Evolutionary conservation across 2,888 invertebrate species (phyloP).

Genomic region (Ametastegia equiseti): DNA sequence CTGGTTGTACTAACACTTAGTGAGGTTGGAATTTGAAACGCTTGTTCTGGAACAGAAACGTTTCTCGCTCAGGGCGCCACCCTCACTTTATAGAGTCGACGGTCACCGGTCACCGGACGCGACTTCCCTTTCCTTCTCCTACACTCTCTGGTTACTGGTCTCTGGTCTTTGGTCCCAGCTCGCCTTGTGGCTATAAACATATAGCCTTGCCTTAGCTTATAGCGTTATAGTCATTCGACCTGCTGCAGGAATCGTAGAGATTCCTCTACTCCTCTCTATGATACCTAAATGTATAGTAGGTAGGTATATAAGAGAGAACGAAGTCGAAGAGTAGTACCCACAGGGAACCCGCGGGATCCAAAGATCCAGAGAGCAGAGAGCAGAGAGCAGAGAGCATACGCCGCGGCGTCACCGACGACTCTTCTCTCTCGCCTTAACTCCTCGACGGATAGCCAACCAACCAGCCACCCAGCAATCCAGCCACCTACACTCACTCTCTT

Average conservation of each 20-base stretch:
- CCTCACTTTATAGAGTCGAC: slow-evolving; percentile 41
- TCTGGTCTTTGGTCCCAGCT: too few relatives aligned
- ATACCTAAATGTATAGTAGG: too few relatives aligned
- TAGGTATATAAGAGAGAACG: slow-evolving; percentile 41
- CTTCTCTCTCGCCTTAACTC: slow-evolving; percentile 62
- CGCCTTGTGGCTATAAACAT: too few relatives aligned
- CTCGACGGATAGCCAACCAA: slow-evolving; percentile 61
- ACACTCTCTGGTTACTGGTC: neutral
- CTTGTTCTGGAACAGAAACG: slow-evolving; percentile 46
- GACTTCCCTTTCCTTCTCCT: slow-evolving; percentile 14
- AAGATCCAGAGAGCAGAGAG: slow-evolving; percentile 54
- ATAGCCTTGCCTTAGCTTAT: neutral
- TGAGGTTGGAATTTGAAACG: slow-evolving; percentile 51
- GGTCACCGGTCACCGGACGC: slow-evolving; percentile 41
- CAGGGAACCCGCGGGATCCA: slow-evolving; percentile 55
- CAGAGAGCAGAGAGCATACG: slow-evolving; percentile 40
- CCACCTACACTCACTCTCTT: slow-evolving; percentile 30
- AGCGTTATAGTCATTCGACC: slow-evolving; percentile 8
- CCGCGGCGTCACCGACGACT: slow-evolving; percentile 34
- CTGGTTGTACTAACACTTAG: neutral
- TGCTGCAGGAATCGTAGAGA: neutral
- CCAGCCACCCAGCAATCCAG: neutral
- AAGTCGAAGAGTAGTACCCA: slow-evolving; percentile 21
- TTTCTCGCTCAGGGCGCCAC: slow-evolving; percentile 54
- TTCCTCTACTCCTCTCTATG: slow-evolving; percentile 11